Percentiles rank a stretch among this genome's conserved stretches.
These are phyloP conservation scores for Dasyprocta punctata DNA, from an alignment of 2,113 vertebrate genomes.

Conservation along the genomic window DNA sequence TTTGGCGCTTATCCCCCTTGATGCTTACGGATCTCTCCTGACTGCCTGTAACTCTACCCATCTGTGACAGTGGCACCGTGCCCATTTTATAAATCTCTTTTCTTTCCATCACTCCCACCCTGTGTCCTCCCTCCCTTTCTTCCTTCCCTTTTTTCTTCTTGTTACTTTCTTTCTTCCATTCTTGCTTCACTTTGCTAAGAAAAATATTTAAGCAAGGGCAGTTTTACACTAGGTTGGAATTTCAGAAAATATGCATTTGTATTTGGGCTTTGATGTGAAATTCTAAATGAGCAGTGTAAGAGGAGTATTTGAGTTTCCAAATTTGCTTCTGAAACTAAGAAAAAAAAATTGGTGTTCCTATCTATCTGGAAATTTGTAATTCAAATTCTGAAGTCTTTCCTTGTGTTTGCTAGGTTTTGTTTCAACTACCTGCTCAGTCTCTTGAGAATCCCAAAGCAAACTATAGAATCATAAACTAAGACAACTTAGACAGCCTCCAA, in stretches of 20 bases:
- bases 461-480: background rate
- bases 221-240: conserved; percentile 7
- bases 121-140: no score
- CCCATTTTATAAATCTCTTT: background rate
- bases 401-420: background rate
- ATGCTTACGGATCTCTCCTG: background rate
- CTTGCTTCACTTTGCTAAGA: conserved; percentile 18
- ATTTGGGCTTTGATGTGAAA: background rate
- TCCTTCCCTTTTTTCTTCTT: background rate
- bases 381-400: background rate
- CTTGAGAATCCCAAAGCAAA: background rate
- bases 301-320: background rate
- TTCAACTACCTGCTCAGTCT: background rate
- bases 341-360: background rate
- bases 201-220: background rate
- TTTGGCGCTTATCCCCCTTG: background rate
- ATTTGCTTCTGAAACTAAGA: background rate
- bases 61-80: background rate
- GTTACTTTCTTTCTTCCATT: background rate
- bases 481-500: background rate
- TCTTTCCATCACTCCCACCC: background rate
- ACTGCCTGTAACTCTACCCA: background rate
- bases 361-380: background rate
- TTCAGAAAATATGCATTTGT: background rate
- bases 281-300: background rate